Base-by-base conservation (phyloP, 2,888 invertebrate genomes). In the Sminthurinus aureus region DNA sequence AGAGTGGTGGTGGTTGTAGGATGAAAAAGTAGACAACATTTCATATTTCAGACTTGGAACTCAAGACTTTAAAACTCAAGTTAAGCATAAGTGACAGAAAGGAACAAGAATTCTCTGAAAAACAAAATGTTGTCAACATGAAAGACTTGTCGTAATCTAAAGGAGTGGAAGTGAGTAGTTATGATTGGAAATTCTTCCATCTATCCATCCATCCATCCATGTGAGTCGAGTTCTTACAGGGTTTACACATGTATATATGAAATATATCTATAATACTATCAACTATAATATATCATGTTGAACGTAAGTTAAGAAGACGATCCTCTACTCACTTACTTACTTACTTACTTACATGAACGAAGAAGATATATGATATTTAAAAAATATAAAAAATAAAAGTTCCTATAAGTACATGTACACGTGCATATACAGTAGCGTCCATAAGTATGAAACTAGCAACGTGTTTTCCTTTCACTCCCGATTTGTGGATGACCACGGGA, bases 141-240 rank as follows among this genome's bases (percentile, higher is more conserved):
- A 79, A 79, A 79, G 79, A 79, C 79, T 79, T 69, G 79, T 79
- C 38, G 67, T 79, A 79, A 79, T 71, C 79, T 69, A 26, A 64
- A 79, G 67, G 69, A 79, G 77, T 77, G 69, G 79, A 79, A 67
- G 79, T 51, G 79, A 67, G 79, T 67, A 67, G 79, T 79, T 79
- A 79, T 79, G 79, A 79, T 79, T 79, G 79, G 69, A 69, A 79
- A 79, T 79, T 69, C 79, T 79, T 79, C 69, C 69, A 66, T 38
- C 38, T 38, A 38, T 38, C 38, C 38, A 38, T 38, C 3, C 38
- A 38, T 38, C 3, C 26, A 64, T 52, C 20, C 58, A 67, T 67
- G 66, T 22, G 79, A 15, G 15, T 26, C 11, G 18, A 69, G 69
- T 8, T 52, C 20, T 58, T 64, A 26, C 6, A 66, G 20, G 12